Base-by-base conservation (phyloP, 2,113 vertebrate species). In the Eulemur macaco region DNA sequence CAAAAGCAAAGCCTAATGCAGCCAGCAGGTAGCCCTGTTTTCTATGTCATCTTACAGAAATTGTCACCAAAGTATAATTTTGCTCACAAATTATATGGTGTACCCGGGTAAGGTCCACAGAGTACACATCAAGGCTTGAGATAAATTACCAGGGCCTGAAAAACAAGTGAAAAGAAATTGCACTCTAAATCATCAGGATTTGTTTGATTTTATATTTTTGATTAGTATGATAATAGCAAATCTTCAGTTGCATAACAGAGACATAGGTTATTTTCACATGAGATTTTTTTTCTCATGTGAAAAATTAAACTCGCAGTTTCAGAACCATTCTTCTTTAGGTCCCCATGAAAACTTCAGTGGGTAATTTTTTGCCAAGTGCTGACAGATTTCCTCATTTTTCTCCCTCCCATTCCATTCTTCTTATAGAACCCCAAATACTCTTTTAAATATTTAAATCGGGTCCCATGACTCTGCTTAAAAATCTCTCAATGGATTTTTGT, bases 81-180 rank as follows among this genome's bases (percentile, higher is more conserved):
- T 92, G 60, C 39, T 96, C 91, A 93, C 42, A 81, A 84, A 88
- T 93, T 94, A 66, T 86, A 84, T 73, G 64, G 39, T 73, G 12
- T 58, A 20, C 12, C 31, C 71, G 47, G 23, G 50, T 81, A 45
- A 92, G 42, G 68, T 77, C 52, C n/a, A 47, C 52, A 89, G 63
- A 64, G 5, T 14, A 13, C 17, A 17, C 29, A 45, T 58, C 6
- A 64, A 47, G 54, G 5, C 68, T 52, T 89, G 54, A 77, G 89
- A 54, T 56, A 91, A 60, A 64, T 94, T 54, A 68, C 14, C 2
- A 47, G 27, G 47, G 47, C 39, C 27, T 18, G 25, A 73, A 78
- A 73, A 91, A 60, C 27, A 93, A 86, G 23, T 17, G 42, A 86
- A 91, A 91, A 95, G 60, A 73, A 66, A 10, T 31, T 84, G 12